Base-by-base conservation (phyloP, 2,888 invertebrate species). In the Hemaris fuciformis region DNA sequence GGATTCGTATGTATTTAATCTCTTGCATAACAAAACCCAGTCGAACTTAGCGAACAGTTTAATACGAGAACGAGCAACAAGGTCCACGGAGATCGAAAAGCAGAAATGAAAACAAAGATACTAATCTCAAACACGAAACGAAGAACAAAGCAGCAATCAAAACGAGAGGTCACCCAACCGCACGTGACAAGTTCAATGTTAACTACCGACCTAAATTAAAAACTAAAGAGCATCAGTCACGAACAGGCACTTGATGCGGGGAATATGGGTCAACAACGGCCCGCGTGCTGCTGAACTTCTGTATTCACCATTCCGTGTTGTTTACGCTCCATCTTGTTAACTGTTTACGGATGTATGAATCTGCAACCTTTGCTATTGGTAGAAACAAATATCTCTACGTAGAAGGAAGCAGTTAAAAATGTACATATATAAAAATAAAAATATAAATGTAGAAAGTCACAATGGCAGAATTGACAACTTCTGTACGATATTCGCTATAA, bases 101-200 rank as follows among this genome's bases (percentile, higher is more conserved):
- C 18, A 20, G n/a, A 25, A 27, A 48, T 25, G 23, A 48, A 48
- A 7, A 48, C 25, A 48, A 45, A 25, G 48, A 48, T 48, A 15
- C 2, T 31, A 31, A 53, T 53, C 53, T 15, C 27, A 64, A 58
- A 62, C 61, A 15, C 57, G 34, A 58, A 64, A 63, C 62, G 62
- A 66, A 64, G 62, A 65, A 46, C 38, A 46, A 38, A 38, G n/a
- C 38, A 57, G 38, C 23, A 59, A 38, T 46, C 46, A 59, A 23
- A 13, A 53, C 27, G 20, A 41, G 25, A 41, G 60, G 48, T 60
- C 60, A 25, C 61, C 48, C 48, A 65, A 65, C 64, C 20, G 60
- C 71, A 69, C 70, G 68, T 70, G 66, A 73, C 75, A 81, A 81
- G 80, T 80, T 82, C 81, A 83, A 78, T 79, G 81, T 66, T 72